phyloP scores from a whole-genome alignment of 2,113 vertebrate species.

The Hiodon tergisus region DNA sequence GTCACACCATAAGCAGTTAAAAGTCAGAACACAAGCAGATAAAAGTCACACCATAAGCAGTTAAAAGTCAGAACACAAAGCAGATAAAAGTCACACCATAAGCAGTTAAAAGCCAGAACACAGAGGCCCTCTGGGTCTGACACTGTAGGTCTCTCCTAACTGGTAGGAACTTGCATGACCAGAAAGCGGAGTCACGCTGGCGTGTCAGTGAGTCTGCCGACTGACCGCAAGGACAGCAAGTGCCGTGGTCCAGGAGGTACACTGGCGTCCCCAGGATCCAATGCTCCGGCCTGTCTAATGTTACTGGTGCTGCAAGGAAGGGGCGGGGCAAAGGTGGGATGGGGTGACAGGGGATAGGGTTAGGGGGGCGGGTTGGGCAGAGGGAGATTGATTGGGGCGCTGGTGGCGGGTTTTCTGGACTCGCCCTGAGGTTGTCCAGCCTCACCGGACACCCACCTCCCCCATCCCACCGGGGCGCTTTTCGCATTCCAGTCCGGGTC shows the following conservation, averaged over 20 bases:
- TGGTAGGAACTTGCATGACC: too few relatives aligned
- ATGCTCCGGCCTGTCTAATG: conserved; percentile 33
- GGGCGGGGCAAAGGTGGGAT: neutral
- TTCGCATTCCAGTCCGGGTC: conserved; percentile 24
- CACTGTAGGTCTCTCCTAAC: too few relatives aligned
- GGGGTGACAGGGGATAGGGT: neutral
- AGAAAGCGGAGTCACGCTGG: too few relatives aligned
- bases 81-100: too few relatives aligned
- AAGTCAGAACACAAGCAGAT: too few relatives aligned
- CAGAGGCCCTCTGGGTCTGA: too few relatives aligned
- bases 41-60: too few relatives aligned
- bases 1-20: too few relatives aligned
- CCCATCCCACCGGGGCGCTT: neutral
- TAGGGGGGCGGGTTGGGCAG: neutral
- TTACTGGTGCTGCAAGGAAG: neutral
- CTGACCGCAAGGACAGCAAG: too few relatives aligned
- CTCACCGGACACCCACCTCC: neutral
- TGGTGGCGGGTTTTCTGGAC: conserved; percentile 16
- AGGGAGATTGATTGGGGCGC: conserved; percentile 27
- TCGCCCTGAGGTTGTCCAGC: conserved; percentile 23
- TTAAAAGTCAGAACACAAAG: too few relatives aligned
- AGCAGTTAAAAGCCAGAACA: too few relatives aligned
- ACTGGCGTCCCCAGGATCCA: neutral
- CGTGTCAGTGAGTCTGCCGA: too few relatives aligned
- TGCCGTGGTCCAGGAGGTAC: neutral